Base-by-base conservation (phyloP, 2,113 vertebrate genomes). In the Peromyscus maniculatus region DNA sequence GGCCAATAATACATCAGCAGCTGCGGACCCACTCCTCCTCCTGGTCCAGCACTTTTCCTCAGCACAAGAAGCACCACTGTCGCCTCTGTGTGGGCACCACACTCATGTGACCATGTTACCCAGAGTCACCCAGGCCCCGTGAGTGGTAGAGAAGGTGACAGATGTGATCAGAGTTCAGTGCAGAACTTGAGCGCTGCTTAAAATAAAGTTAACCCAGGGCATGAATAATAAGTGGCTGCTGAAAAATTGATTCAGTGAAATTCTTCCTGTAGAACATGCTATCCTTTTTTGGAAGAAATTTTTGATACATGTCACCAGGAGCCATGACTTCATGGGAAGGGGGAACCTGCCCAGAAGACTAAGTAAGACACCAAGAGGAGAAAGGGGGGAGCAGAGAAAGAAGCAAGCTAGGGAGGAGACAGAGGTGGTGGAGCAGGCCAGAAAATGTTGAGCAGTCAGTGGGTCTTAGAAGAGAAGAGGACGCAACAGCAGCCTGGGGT, bases 241-340 rank as follows among this genome's bases (percentile, higher is more conserved):
- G 77, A 39, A 72, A 82, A 72, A 59, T 86, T 26, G 33, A 82
- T 26, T 87, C 78, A n/a, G 24, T 31, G 88, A 71, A 49, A 67
- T 59, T 26, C 87, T 82, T 89, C 94, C 74, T 62, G n/a, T 33
- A 33, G 83, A 72, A 72, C 49, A 46, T 0, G 4, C 33, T 12
- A 1, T 66, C 84, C 90, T 89, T 93, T 97, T 31, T 19, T 67
- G 46, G 52, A 94, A 95, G 80, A 67, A 77, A 78, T 66, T 90
- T 82, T 89, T 89, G 87, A 83, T 64, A 31, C 16, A 4, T 12
- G 22, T 89, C 91, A 91, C 31, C 52, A 16, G 92, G 36, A 88
- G 11, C 69, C 62, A 83, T 46, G 77, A 28, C 55, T 69, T 93
- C 87, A 46, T 46, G 52, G 31, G 26, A n/a, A 71, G 59, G 33